A percentile compares a stretch with the other conserved stretches of the same genome.
These are phyloP conservation scores for Sylvia borin DNA, from an alignment of 2,797 vertebrate genomes.

Conservation along the genomic window DNA sequence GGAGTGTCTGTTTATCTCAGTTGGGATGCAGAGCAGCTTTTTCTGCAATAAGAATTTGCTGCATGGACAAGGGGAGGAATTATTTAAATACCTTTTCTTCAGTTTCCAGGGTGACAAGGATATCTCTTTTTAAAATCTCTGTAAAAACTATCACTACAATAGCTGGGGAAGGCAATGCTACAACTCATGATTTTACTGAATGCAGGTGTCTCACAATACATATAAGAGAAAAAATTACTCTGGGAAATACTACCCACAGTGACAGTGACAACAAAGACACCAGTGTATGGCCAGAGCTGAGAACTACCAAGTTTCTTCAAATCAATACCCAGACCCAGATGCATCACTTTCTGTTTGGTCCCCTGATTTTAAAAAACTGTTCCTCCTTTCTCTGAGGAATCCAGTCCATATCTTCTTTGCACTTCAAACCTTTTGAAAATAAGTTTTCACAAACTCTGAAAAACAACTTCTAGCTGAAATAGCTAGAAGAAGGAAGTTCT, in stretches of 20 bases:
- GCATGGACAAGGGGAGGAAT: no score
- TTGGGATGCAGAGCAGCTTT: background rate
- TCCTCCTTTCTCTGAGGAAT: background rate
- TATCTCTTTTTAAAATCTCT: background rate
- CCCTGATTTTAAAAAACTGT: background rate
- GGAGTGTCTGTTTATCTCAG: background rate
- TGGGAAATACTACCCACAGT: background rate
- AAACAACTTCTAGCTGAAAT: background rate
- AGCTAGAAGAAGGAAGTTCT: background rate
- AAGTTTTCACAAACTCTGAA: background rate
- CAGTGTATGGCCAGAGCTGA: background rate
- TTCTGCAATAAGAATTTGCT: background rate
- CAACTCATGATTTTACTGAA: background rate
- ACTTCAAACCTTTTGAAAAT: background rate
- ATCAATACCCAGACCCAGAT: background rate
- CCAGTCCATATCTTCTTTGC: background rate
- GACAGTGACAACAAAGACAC: background rate
- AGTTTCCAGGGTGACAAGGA: background rate
- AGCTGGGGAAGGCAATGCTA: background rate
- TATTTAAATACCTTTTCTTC: background rate
- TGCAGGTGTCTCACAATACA: background rate
- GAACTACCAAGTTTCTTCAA: background rate
- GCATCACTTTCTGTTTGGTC: background rate
- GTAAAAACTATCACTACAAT: background rate
- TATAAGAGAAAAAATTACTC: background rate